Evolutionary conservation across 2,888 invertebrate species (phyloP).

Genomic region (Dynastes maya): DNA sequence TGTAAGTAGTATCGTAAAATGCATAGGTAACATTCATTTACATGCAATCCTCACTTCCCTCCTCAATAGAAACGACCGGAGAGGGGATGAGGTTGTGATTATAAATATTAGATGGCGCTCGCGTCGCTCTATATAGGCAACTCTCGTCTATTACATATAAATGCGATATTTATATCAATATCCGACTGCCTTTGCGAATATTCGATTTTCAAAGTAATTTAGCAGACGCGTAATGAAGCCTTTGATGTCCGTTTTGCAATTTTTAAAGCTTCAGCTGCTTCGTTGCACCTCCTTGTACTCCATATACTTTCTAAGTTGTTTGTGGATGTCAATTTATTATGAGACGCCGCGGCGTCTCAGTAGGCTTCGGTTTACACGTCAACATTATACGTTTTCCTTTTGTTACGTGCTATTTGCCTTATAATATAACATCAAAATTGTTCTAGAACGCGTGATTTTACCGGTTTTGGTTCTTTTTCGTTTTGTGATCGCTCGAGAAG

Average conservation of each 20-base stretch:
- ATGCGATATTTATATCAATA: slow-evolving; percentile 50
- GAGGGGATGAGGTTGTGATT: slow-evolving; percentile 14
- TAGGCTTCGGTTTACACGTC: not conserved
- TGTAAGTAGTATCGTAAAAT: slow-evolving; percentile 55
- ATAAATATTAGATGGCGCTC: slow-evolving; percentile 50
- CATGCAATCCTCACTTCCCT: slow-evolving; percentile 45
- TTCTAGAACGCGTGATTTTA: too few species aligned
- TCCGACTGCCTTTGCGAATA: slow-evolving; percentile 1
- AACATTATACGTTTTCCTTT: not conserved
- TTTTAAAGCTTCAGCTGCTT: not conserved
- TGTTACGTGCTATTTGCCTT: too few species aligned
- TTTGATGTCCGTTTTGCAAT: slow-evolving; percentile 39
- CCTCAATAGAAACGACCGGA: slow-evolving; percentile 28
- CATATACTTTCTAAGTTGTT: not conserved
- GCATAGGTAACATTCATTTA: slow-evolving; percentile 53
- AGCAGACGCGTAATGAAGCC: slow-evolving; percentile 28
- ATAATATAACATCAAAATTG: too few species aligned
- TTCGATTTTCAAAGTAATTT: slow-evolving; percentile 44
- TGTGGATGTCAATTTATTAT: slow-evolving; percentile 28
- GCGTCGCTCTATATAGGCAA: not conserved
- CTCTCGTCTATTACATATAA: slow-evolving; percentile 48
- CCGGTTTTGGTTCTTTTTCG: too few species aligned
- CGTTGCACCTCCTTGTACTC: not conserved
- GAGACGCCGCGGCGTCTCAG: not conserved
- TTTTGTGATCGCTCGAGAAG: too few species aligned